Evolutionary conservation across 2,888 invertebrate species (phyloP).

Genomic region (Yponomeuta evonymella): DNA sequence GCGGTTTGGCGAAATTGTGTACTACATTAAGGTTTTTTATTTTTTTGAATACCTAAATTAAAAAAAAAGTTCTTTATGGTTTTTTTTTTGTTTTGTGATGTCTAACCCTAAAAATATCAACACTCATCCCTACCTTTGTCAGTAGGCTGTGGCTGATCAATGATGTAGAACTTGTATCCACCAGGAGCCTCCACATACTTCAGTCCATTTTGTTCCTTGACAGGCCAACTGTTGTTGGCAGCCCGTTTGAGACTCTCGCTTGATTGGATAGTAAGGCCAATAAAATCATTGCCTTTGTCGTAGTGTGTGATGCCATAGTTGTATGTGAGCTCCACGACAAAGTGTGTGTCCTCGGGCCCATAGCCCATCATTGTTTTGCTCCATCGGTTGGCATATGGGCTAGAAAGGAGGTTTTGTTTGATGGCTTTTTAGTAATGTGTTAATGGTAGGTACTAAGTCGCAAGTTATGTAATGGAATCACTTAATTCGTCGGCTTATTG

Average conservation of each 20-base stretch:
- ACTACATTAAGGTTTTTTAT: too few species aligned
- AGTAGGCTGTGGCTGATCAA: constrained; percentile 81
- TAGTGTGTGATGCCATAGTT: constrained; percentile 96
- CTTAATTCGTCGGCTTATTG: too few species aligned
- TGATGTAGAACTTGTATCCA: constrained; percentile 91
- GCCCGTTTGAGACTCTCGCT: constrained; percentile 85
- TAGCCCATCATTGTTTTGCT: constrained; percentile 99
- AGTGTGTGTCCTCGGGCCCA: constrained; percentile 95
- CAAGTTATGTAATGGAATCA: too few species aligned
- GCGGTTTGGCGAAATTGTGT: too few species aligned
- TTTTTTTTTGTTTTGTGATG: too few species aligned
- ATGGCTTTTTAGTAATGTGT: not conserved
- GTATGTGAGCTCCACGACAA: constrained; percentile 97
- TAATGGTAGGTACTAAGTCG: not conserved
- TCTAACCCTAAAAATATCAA: not conserved
- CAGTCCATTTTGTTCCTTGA: constrained; percentile 77
- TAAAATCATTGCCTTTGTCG: constrained; percentile 93
- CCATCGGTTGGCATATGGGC: constrained; percentile 98
- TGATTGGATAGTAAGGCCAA: constrained; percentile 89
- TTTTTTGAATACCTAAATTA: too few species aligned
- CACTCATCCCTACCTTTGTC: constrained; percentile 72
- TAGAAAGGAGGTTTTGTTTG: constrained; percentile 46
- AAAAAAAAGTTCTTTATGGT: too few species aligned
- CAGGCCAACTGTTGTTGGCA: constrained; percentile 82
- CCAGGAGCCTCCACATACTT: constrained; percentile 89